A percentile compares a stretch with the other conserved stretches of the same genome.
These are phyloP conservation scores for Argynnis bischoffii DNA, from an alignment of 2,888 invertebrate genomes.

Conservation along the genomic window DNA sequence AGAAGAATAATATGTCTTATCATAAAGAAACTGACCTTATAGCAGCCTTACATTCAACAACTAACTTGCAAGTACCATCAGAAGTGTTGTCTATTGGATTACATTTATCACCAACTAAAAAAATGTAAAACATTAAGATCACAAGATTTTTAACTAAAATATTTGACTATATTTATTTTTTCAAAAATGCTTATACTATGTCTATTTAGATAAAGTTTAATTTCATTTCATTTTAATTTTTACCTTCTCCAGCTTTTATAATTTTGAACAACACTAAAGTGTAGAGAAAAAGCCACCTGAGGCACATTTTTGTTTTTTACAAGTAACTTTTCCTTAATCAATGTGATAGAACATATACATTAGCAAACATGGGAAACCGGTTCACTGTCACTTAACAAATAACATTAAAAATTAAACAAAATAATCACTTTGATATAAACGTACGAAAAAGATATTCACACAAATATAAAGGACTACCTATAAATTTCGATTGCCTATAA, in stretches of 20 bases:
- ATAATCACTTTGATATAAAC: not conserved
- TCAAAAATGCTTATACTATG: not conserved
- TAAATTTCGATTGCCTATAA: too few relatives aligned
- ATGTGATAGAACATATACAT: not conserved
- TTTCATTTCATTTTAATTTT: not conserved
- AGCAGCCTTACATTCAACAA: constrained; percentile 60
- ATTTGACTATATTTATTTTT: not conserved
- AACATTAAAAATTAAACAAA: not conserved
- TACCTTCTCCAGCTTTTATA: constrained; percentile 11
- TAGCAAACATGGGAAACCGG: constrained; percentile 5
- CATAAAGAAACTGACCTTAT: constrained; percentile 54
- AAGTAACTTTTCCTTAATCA: constrained; percentile 6
- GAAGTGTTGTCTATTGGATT: constrained; percentile 48
- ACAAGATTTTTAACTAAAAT: not conserved
- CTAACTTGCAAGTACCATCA: constrained; percentile 56
- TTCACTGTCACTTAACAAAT: not conserved
- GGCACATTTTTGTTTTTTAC: constrained; percentile 10
- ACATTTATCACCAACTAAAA: constrained; percentile 65
- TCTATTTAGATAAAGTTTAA: not conserved
- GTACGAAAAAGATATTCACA: not conserved
- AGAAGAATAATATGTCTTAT: too few relatives aligned
- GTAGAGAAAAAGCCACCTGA: not conserved
- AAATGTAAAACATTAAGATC: constrained; percentile 1
- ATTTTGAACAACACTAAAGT: constrained; percentile 6
- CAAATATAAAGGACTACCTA: not conserved